A percentile compares a stretch with the other conserved stretches of the same genome.
Evolutionary conservation across 2,797 vertebrate species (phyloP).

Genomic region (Gouania willdenowi): DNA sequence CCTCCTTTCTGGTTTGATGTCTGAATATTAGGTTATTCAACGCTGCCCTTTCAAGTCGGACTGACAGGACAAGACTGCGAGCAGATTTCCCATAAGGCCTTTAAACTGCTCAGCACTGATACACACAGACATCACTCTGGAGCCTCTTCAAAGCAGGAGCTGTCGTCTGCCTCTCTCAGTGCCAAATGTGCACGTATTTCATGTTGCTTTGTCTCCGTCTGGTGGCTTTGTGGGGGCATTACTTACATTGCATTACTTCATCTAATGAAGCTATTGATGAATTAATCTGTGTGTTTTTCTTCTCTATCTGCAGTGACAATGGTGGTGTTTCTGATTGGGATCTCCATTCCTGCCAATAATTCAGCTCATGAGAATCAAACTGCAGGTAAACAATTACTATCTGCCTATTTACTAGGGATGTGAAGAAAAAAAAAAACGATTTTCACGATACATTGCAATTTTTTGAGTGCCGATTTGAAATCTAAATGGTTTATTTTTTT

Average conservation of each 20-base stretch:
- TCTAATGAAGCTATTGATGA: neutral
- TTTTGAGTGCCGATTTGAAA: too few relatives aligned
- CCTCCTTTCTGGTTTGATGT: conserved; percentile 46
- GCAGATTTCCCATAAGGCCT: conserved; percentile 54
- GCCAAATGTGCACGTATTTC: conserved; percentile 6
- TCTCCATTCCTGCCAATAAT: conserved; percentile 63
- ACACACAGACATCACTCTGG: conserved; percentile 28
- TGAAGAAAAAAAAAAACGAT: too few relatives aligned
- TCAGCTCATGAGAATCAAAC: conserved; percentile 74
- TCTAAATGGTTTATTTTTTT: too few relatives aligned
- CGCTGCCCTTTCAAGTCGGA: conserved; percentile 50
- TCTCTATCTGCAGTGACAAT: conserved; percentile 67
- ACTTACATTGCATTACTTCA: conserved; percentile 12
- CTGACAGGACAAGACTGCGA: conserved; percentile 47
- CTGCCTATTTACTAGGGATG: too few relatives aligned
- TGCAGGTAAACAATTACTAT: conserved; percentile 63
- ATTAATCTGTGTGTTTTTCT: neutral
- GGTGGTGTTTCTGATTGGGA: conserved; percentile 77
- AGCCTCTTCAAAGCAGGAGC: conserved; percentile 40
- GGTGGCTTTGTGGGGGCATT: conserved; percentile 19
- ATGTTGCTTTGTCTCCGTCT: conserved; percentile 42
- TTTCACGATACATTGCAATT: too few relatives aligned
- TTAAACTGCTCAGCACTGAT: conserved; percentile 42
- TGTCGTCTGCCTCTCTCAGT: conserved; percentile 5
- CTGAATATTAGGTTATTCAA: conserved; percentile 57